Evolutionary conservation across 2,113 vertebrate species (phyloP).

Genomic region (Anguilla rostrata): DNA sequence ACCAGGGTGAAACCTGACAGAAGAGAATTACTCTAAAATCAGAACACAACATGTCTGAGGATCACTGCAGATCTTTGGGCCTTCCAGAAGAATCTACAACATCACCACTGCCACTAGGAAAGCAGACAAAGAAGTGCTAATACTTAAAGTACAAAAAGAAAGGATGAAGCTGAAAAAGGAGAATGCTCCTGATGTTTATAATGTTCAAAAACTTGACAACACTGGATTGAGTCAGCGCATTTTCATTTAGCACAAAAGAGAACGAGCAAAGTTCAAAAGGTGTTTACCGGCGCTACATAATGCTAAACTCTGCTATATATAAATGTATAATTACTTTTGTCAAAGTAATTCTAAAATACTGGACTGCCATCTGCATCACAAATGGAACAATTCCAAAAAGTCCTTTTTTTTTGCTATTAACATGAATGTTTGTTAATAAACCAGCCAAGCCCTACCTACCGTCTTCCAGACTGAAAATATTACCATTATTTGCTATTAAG

Average conservation of each 20-base stretch:
- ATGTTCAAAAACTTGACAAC: not conserved
- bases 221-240: not conserved
- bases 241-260: not conserved
- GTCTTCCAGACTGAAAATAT: not conserved
- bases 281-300: not conserved
- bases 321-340: too few species aligned
- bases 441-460: not conserved
- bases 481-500: not conserved
- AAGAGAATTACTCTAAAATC: too few species aligned
- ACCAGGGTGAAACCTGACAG: too few species aligned
- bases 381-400: too few species aligned
- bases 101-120: not conserved
- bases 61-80: too few species aligned
- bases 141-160: not conserved
- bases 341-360: too few species aligned
- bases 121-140: not conserved
- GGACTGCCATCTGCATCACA: too few species aligned
- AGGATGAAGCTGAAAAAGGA: not conserved
- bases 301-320: not conserved
- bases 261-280: not conserved
- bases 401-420: not conserved
- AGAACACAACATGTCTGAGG: too few species aligned
- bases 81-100: not conserved
- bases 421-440: not conserved
- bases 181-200: not conserved